A percentile compares a stretch with the other conserved stretches of the same genome.
Conservation (phyloP, 2,113 vertebrate genomes). For the Oncorhynchus gorbuscha region DNA sequence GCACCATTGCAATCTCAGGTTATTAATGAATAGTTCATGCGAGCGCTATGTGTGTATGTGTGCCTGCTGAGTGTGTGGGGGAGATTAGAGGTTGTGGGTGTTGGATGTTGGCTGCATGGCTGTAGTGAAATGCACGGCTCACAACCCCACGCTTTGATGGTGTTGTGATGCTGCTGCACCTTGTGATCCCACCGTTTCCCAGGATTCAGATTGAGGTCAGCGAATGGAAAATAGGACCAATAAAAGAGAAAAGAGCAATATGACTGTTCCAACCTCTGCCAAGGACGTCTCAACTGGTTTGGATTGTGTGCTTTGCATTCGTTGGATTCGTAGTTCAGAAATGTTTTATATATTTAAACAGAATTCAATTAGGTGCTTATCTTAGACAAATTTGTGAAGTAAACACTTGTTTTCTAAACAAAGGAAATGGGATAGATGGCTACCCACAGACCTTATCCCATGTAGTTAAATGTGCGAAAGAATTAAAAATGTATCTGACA, state of each 20-base stretch:
- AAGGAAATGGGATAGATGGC: too few relatives aligned
- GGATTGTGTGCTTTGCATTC: too few relatives aligned
- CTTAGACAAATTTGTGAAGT: too few relatives aligned
- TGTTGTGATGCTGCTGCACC: not conserved
- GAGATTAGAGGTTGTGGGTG: conserved; percentile 51
- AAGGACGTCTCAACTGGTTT: too few relatives aligned
- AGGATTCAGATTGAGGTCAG: not conserved
- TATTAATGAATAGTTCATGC: conserved; percentile 51
- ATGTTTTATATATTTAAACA: too few relatives aligned
- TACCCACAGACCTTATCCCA: too few relatives aligned
- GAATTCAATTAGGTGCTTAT: too few relatives aligned
- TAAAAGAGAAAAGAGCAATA: not conserved
- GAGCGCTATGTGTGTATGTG: not conserved
- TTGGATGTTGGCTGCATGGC: conserved; percentile 4
- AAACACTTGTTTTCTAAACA: too few relatives aligned
- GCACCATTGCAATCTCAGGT: conserved; percentile 42
- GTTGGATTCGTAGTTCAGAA: not conserved
- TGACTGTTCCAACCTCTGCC: not conserved
- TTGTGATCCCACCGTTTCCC: not conserved
- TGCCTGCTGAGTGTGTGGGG: conserved; percentile 37
- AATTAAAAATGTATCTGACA: too few relatives aligned
- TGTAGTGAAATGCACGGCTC: conserved; percentile 58
- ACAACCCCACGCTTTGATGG: conserved; percentile 15
- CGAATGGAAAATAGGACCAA: not conserved
- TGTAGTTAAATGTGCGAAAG: too few relatives aligned